Conservation (phyloP, 2,797 vertebrate species). For the Parauchenoglanis punctatus region DNA sequence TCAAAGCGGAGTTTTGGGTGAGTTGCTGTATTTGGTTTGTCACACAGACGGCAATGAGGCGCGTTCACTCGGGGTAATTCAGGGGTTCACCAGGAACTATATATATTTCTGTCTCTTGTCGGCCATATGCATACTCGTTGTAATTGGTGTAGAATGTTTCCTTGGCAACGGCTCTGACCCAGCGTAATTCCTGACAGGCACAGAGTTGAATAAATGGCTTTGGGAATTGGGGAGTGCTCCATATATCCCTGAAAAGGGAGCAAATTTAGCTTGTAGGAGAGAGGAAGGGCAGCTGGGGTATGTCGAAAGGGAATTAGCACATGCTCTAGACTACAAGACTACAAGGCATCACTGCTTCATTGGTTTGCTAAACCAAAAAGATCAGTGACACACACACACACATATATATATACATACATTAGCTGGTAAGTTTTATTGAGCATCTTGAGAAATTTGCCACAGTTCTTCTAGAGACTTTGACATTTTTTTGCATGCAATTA, state of each 20-base stretch:
- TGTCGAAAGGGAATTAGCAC: slow-evolving; percentile 48
- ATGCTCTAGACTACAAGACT: slow-evolving; percentile 25
- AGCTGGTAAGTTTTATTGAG: no score
- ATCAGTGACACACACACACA: background rate
- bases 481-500: no score
- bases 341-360: slow-evolving; percentile 23
- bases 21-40: slow-evolving; percentile 40
- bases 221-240: slow-evolving; percentile 75
- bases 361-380: slow-evolving; percentile 25
- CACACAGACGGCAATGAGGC: slow-evolving; percentile 5
- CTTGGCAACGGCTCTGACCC: slow-evolving; percentile 69
- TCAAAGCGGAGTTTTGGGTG: slow-evolving; percentile 17
- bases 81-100: slow-evolving; percentile 50
- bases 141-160: slow-evolving; percentile 71
- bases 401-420: background rate
- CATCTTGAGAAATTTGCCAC: no score
- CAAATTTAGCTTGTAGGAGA: slow-evolving; percentile 72
- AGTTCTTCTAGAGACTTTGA: no score
- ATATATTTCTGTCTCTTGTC: slow-evolving; percentile 50
- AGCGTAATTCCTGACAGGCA: slow-evolving; percentile 72
- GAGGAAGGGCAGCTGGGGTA: slow-evolving; percentile 43
- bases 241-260: slow-evolving; percentile 68
- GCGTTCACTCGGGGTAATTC: slow-evolving; percentile 44
- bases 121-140: slow-evolving; percentile 61
- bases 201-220: slow-evolving; percentile 76